A percentile compares a stretch with the other conserved stretches of the same genome.
Conservation (phyloP, 1,140 invertebrate genomes). For the Wasmannia auropunctata region DNA sequence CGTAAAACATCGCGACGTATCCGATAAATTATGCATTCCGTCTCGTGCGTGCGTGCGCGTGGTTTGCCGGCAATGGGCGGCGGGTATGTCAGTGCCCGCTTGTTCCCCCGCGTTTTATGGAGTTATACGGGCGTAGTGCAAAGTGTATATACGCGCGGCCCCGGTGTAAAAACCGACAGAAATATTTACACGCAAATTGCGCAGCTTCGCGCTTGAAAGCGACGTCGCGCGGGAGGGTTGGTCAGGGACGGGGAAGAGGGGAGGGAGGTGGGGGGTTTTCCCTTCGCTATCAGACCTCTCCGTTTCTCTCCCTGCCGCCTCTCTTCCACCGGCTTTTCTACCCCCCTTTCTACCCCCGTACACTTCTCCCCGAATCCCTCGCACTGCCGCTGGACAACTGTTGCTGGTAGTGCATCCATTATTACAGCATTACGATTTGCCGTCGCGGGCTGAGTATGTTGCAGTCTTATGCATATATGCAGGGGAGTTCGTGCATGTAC, state of each 20-base stretch:
- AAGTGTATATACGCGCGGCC: slow-evolving; percentile 12
- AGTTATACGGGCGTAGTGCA: slow-evolving; percentile 28
- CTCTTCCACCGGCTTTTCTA: slow-evolving; percentile 26
- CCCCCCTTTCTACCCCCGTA: slow-evolving; percentile 7
- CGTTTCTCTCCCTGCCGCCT: slow-evolving; percentile 32
- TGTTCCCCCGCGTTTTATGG: slow-evolving; percentile 41
- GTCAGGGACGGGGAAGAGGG: background rate
- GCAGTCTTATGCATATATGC: slow-evolving; percentile 67
- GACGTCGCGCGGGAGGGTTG: background rate
- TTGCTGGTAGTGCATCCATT: slow-evolving; percentile 75
- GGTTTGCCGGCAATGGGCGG: background rate
- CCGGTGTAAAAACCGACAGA: slow-evolving; percentile 37
- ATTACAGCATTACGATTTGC: slow-evolving; percentile 74
- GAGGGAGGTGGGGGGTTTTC: background rate
- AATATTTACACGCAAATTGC: slow-evolving; percentile 61
- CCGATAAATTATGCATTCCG: slow-evolving; percentile 56
- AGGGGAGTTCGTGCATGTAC: slow-evolving; percentile 9
- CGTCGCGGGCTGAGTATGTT: slow-evolving; percentile 32
- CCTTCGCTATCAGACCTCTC: background rate
- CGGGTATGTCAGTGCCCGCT: slow-evolving; percentile 21
- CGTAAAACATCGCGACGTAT: slow-evolving; percentile 48
- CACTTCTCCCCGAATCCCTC: slow-evolving; percentile 35
- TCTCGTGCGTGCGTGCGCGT: slow-evolving; percentile 33
- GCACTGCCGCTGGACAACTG: slow-evolving; percentile 72
- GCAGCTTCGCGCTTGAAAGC: slow-evolving; percentile 43